Evolutionary conservation across 2,888 invertebrate genomes (phyloP), one percentile per base, ranked within the genome.

Genomic region (Apamea sordens): DNA sequence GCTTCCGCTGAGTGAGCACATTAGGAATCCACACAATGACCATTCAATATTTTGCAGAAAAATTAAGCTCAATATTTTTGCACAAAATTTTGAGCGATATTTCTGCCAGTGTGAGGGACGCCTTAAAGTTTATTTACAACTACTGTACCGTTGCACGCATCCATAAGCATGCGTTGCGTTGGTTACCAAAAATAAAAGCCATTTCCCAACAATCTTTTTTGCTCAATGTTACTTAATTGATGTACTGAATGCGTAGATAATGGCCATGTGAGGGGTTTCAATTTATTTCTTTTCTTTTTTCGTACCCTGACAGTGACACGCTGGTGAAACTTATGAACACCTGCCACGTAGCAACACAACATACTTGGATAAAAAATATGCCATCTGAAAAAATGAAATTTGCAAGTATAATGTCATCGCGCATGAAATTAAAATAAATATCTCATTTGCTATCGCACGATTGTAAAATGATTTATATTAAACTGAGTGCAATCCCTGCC

Each of bases 381-480:
- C 32, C 32, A 21, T 67, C 4, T 67, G 7, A 67, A 67, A 24
- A 18, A 15, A n/a, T 36, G 68, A 0, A 28, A 50, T 61, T 47
- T 47, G 7, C 24, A 24, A 50, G n/a, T 47, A 13, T 64, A 47
- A 61, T 18, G 28, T 44, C 50, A n/a, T 65, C 15, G n/a, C 10
- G 21, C 32, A 56, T 47, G 3, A 65, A 75, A 53, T 53, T 15
- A 32, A 44, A 59, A 44, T n/a, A 7, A 11, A 32, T 67, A 53
- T 59, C 13, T 74, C 18, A 81, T 81, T 80, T 81, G 59, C 81
- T 75, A 44, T 59, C 44, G 32, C 79, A 61, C 74, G 36, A 67
- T 67, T 67, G 59, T 11, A 80, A 13, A 0, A n/a, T n/a, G 65
- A 74, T 50, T 41, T 61, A 80, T 74, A 21, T 8, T 67, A 24